Conservation (phyloP, 2,113 vertebrate genomes). For the Casuarius casuarius region DNA sequence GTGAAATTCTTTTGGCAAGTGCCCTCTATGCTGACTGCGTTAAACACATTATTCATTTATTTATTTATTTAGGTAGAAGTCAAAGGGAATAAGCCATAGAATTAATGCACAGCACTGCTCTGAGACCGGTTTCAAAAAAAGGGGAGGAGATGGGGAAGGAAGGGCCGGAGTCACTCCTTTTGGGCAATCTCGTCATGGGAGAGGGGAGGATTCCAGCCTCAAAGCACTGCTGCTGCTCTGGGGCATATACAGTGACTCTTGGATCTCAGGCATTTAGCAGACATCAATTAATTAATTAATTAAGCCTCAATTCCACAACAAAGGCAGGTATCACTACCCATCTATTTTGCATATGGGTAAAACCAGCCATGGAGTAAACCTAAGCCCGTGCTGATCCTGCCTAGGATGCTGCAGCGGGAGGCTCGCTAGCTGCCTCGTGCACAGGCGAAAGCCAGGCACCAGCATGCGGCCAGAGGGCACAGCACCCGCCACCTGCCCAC, state of each 20-base stretch:
- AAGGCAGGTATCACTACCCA: conserved; percentile 43
- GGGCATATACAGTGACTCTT: background rate
- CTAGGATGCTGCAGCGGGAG: background rate
- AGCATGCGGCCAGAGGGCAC: fast-evolving
- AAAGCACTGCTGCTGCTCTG: background rate
- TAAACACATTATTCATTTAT: conserved; percentile 25
- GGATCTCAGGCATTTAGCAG: conserved; percentile 3
- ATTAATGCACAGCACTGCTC: background rate
- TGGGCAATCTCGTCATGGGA: background rate
- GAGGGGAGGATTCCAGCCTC: background rate
- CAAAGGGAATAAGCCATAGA: background rate
- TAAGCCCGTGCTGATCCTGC: background rate
- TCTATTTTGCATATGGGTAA: conserved; percentile 25
- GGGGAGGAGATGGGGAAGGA: background rate
- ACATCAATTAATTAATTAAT: conserved; percentile 63
- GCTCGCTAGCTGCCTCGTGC: background rate
- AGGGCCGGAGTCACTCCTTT: background rate
- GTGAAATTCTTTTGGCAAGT: conserved; percentile 70
- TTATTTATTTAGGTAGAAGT: conserved; percentile 43
- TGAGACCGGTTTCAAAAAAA: background rate
- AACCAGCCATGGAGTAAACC: background rate
- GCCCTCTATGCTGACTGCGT: conserved; percentile 47
- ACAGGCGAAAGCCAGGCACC: fast-evolving
- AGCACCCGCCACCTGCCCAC: background rate
- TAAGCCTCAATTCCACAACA: conserved; percentile 46